phyloP scores from a whole-genome alignment of 2,797 vertebrate genomes.

The Pangasius sanitwongsei region DNA sequence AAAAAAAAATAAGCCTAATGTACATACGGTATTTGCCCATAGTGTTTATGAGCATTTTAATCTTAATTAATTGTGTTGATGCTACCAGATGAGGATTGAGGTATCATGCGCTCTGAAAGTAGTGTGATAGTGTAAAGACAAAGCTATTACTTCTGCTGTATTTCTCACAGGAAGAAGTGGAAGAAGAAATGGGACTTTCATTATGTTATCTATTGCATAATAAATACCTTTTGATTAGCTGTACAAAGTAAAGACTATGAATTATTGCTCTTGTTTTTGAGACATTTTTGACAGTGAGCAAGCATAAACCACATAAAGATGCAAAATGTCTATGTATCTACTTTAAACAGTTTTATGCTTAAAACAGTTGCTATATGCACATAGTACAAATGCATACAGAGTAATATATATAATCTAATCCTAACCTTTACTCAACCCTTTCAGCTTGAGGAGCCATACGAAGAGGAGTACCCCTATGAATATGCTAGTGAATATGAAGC shows the following conservation, averaged over 20 bases:
- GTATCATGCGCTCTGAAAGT: neutral
- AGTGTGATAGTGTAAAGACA: neutral
- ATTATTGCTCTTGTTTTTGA: neutral
- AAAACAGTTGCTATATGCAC: neutral
- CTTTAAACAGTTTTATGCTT: neutral
- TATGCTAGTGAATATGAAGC: conserved; percentile 11
- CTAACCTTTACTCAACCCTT: conserved; percentile 24
- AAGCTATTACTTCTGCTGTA: neutral
- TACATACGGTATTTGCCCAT: neutral
- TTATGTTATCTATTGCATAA: neutral
- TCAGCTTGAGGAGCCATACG: conserved; percentile 51
- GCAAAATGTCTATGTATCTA: neutral
- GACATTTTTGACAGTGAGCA: neutral
- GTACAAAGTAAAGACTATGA: neutral
- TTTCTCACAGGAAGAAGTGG: neutral
- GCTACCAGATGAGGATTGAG: neutral
- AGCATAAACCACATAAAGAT: neutral
- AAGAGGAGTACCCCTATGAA: conserved; percentile 12
- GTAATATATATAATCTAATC: neutral
- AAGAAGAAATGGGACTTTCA: neutral
- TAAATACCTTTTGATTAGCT: neutral
- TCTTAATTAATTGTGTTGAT: neutral
- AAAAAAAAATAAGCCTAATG: neutral
- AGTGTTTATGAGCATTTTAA: neutral
- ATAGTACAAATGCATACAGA: neutral